phyloP scores from a whole-genome alignment of 2,797 vertebrate genomes.

The Poeciliopsis paucimaculata region DNA sequence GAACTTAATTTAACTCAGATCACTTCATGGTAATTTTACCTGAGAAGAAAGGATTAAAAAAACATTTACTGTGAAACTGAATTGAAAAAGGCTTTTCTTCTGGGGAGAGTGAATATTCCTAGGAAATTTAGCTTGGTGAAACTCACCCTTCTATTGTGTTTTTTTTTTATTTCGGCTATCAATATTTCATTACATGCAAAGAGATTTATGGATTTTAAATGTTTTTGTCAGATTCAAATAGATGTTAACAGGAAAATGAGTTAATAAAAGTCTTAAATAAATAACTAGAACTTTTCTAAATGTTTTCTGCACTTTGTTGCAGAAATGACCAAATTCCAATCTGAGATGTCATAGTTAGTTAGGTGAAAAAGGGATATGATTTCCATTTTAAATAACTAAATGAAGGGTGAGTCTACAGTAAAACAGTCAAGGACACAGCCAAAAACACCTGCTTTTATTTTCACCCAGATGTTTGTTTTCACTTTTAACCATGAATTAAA shows the following conservation, averaged over 20 bases:
- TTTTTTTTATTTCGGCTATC: neutral
- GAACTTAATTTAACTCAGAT: neutral
- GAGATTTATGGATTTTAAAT: neutral
- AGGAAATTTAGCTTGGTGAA: neutral
- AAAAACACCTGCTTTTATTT: neutral
- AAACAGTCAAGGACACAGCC: neutral
- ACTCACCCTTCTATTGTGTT: neutral
- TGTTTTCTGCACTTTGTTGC: neutral
- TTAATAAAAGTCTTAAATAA: neutral
- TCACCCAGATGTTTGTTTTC: neutral
- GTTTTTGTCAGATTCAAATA: neutral
- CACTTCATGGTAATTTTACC: neutral
- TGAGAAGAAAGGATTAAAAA: neutral
- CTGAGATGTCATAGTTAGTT: neutral
- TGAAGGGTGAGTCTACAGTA: neutral
- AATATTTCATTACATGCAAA: neutral
- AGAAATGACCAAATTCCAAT: neutral
- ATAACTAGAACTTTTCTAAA: neutral
- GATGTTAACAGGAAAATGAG: neutral
- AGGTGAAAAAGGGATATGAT: neutral
- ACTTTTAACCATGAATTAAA: constrained; percentile 27
- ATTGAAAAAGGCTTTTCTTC: neutral
- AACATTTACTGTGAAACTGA: neutral
- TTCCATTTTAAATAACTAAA: neutral
- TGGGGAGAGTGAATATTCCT: neutral